These are phyloP conservation scores for Pseudococcus viburni DNA, from an alignment of 2,888 invertebrate species.

Conservation along the genomic window DNA sequence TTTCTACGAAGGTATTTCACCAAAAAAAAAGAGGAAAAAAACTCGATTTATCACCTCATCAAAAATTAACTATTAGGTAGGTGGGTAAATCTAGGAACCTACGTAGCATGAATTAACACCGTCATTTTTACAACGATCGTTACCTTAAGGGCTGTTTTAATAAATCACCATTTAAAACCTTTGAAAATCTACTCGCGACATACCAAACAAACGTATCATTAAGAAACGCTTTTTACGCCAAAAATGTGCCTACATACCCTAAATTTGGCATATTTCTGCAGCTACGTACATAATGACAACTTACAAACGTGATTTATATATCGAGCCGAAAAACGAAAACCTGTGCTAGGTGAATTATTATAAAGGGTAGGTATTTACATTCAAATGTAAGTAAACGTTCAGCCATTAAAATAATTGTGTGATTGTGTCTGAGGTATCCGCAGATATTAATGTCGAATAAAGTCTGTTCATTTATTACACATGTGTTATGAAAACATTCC, in stretches of 20 bases:
- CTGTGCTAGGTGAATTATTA: background rate
- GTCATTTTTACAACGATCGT: background rate
- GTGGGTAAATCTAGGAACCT: background rate
- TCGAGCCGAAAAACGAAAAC: background rate
- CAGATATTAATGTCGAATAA: conserved; percentile 45
- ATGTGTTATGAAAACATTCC: conserved; percentile 15
- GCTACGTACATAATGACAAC: conserved; percentile 34
- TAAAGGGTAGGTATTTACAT: background rate
- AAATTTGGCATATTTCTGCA: conserved; percentile 2
- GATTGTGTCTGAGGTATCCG: conserved; percentile 13
- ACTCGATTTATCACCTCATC: too few relatives aligned
- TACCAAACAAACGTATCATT: conserved; percentile 29
- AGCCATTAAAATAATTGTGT: conserved; percentile 43
- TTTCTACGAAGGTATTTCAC: background rate
- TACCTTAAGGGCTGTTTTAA: background rate
- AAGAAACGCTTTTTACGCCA: conserved; percentile 8
- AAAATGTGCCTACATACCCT: background rate
- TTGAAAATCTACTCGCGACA: background rate
- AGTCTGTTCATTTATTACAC: conserved; percentile 39
- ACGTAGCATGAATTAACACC: background rate
- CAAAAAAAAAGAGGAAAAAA: background rate
- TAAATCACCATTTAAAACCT: conserved; percentile 17
- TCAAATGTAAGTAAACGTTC: background rate
- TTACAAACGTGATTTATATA: conserved; percentile 30
- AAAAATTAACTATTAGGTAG: too few relatives aligned